Percentiles rank a stretch among this genome's conserved stretches.
Conservation (phyloP, 2,888 invertebrate genomes). For the Opisthograptis luteolata region DNA sequence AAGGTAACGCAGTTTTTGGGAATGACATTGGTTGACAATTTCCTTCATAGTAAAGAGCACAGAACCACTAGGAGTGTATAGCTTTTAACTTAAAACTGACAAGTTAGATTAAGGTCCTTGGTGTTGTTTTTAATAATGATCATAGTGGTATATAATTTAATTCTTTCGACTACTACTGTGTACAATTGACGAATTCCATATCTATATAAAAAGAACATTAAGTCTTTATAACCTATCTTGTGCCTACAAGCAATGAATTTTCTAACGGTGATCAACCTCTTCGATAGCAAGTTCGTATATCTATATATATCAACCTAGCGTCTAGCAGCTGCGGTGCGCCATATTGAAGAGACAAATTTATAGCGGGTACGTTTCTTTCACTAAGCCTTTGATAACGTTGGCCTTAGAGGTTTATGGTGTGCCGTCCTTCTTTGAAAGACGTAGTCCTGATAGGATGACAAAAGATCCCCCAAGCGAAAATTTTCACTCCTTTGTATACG, state of each 20-base stretch:
- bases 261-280: background rate
- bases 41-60: background rate
- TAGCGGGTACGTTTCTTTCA: constrained; percentile 14
- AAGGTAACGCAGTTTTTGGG: background rate
- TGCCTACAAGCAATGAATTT: background rate
- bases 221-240: background rate
- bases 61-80: no score
- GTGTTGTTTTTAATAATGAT: no score
- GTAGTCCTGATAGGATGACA: constrained; percentile 8
- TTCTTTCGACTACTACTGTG: no score
- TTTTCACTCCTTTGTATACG: no score
- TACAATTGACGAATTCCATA: no score
- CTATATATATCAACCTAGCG: background rate
- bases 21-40: background rate
- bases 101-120: no score
- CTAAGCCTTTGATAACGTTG: constrained; percentile 11
- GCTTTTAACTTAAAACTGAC: no score
- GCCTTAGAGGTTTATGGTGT: constrained; percentile 8
- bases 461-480: constrained; percentile 2
- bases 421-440: constrained; percentile 1
- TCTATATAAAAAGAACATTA: background rate
- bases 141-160: no score
- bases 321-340: background rate
- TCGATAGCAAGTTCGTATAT: background rate
- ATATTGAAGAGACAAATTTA: constrained; percentile 13